phyloP scores from a whole-genome alignment of 1,140 invertebrate genomes.

The Druon quercuslanigerum region DNA sequence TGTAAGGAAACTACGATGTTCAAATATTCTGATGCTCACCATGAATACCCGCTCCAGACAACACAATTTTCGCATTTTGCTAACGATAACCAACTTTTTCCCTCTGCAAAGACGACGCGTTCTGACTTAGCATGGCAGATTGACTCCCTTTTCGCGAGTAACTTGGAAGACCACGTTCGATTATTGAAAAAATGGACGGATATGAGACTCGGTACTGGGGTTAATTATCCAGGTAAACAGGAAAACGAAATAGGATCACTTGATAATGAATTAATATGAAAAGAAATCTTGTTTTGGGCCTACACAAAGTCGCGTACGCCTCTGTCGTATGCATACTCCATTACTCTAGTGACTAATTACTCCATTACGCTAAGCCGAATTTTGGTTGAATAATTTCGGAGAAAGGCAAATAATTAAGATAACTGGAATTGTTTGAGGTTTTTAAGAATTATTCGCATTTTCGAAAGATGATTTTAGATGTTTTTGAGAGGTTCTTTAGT shows the following conservation, averaged over 20 bases:
- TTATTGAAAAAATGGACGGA: neutral
- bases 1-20: neutral
- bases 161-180: neutral
- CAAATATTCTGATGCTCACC: conserved; percentile 51
- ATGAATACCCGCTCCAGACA: conserved; percentile 58
- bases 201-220: neutral
- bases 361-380: conserved; percentile 13
- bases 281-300: conserved; percentile 59
- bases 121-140: conserved; percentile 69
- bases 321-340: conserved; percentile 47
- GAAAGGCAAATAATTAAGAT: neutral
- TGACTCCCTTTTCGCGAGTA: conserved; percentile 46
- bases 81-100: conserved; percentile 57
- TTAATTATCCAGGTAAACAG: neutral
- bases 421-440: no score
- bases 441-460: no score
- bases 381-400: neutral
- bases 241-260: conserved; percentile 21
- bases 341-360: conserved; percentile 38
- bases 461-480: no score
- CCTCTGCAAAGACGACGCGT: conserved; percentile 62
- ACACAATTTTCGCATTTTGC: conserved; percentile 62
- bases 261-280: conserved; percentile 26
- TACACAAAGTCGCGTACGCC: conserved; percentile 58
- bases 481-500: no score